phyloP scores from a whole-genome alignment of 2,113 vertebrate species.

The Erpornis zantholeuca region DNA sequence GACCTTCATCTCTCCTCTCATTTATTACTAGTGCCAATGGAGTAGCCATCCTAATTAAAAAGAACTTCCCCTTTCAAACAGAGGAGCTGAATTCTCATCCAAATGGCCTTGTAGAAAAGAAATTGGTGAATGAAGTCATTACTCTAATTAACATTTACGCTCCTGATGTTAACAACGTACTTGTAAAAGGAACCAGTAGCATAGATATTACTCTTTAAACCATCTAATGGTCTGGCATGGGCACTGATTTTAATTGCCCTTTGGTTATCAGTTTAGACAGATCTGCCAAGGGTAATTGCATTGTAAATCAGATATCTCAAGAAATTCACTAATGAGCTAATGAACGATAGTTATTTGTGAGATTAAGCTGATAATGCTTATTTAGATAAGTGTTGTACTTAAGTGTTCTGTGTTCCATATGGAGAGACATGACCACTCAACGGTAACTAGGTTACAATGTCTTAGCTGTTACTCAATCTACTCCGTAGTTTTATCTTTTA shows the following conservation, averaged over 20 bases:
- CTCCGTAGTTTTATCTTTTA: neutral
- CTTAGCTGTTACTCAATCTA: neutral
- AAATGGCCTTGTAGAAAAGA: constrained; percentile 68
- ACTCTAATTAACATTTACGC: constrained; percentile 67
- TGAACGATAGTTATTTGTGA: neutral
- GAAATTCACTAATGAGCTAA: constrained; percentile 22
- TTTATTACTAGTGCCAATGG: constrained; percentile 46
- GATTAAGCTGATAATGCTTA: neutral
- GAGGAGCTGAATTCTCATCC: constrained; percentile 46
- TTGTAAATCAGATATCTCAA: constrained; percentile 31
- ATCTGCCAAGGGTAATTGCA: constrained; percentile 1
- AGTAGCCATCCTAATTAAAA: constrained; percentile 66
- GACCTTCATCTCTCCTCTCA: constrained; percentile 17
- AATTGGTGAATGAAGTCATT: constrained; percentile 68
- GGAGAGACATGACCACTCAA: neutral
- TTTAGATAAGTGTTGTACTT: neutral
- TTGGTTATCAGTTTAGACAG: constrained; percentile 58
- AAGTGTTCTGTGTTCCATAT: neutral
- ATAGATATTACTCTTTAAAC: constrained; percentile 35
- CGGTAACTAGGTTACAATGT: neutral
- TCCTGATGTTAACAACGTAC: constrained; percentile 40
- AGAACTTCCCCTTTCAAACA: constrained; percentile 58
- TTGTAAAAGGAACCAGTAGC: constrained; percentile 27
- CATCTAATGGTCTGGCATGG: neutral
- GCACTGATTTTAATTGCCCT: constrained; percentile 58